Evolutionary conservation across 2,888 invertebrate genomes (phyloP), one percentile per base, ranked within the genome.

Genomic region (Nowickia ferox): DNA sequence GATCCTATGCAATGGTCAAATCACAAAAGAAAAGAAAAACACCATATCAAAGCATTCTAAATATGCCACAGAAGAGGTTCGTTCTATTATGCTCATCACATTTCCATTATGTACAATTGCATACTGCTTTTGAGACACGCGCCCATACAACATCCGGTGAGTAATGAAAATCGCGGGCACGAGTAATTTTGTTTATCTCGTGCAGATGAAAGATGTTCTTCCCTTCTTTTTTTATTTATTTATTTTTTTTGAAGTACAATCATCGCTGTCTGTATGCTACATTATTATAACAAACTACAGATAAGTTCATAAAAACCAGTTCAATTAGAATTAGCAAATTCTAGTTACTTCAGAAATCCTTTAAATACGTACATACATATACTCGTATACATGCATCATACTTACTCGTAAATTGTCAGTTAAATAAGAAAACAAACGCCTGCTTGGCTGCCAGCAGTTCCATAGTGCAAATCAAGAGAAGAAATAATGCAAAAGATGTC

Each of bases 131-230:
- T 48, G 42, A 80, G 76, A 72, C 84, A 84, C 84, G 84, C 76
- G 84, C 80, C 66, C 22, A 77, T 19, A 65, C 53, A 53, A 68
- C 72, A 77, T 84, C 84, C 84, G 84, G 80, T 63, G 68, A 61
- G 22, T 75, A 55, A 69, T 44, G 63, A 59, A 57, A 17, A 30
- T 38, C 44, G 15, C 48, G 19, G 46, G 19, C 30, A 30, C 30
- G 30, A 30, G 30, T 30, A 30, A 30, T 30, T 22, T 9, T 55
- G 42, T 61, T 59, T 71, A 63, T 71, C 71, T 71, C n/a, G 15
- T 79, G 19, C 10, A 42, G 22, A 51, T 48, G 48, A n/a, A 48
- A 66, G 65, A 66, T 66, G 65, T 66, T 30, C 46, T 8, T 51
- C 11, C 2, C 15, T 48, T 15, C 44, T 30, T 30, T 30, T 30